Percentiles rank a stretch among this genome's conserved stretches.
Evolutionary conservation across 2,797 vertebrate species (phyloP).

Genomic region (Spheniscus humboldti): DNA sequence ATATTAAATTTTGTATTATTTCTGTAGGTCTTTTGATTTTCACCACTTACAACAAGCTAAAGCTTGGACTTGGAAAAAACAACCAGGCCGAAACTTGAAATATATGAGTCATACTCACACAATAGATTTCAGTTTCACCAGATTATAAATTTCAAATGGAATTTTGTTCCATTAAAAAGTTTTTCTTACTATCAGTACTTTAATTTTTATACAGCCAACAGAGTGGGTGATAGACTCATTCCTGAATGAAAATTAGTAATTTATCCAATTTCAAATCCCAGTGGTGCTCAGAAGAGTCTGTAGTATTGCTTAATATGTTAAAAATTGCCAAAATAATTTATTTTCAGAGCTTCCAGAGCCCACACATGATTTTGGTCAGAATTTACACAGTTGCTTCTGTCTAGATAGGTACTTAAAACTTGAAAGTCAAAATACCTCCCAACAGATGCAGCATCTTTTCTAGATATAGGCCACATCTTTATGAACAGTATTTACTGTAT

Average conservation of each 20-base stretch:
- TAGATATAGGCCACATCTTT: not conserved
- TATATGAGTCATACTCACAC: not conserved
- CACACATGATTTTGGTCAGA: not conserved
- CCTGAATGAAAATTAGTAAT: not conserved
- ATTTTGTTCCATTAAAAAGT: not conserved
- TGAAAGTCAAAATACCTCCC: not conserved
- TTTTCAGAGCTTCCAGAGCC: not conserved
- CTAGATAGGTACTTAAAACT: not conserved
- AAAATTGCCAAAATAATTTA: not conserved
- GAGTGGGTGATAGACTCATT: not conserved
- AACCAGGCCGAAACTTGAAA: not conserved
- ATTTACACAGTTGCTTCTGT: not conserved
- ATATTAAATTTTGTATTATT: not conserved
- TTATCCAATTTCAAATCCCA: not conserved
- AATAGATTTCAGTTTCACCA: not conserved
- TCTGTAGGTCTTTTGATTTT: not conserved
- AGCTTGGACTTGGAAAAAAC: not conserved
- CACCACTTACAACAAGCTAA: not conserved
- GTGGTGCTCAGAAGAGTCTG: not conserved
- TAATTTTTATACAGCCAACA: not conserved
- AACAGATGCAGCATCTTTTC: not conserved
- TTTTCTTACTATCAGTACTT: not conserved
- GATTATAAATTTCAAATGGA: not conserved
- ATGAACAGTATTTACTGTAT: not conserved
- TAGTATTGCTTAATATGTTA: not conserved